A percentile compares a stretch with the other conserved stretches of the same genome.
Evolutionary conservation across 2,888 invertebrate genomes (phyloP).

Genomic region (Tetanocera ferruginea): DNA sequence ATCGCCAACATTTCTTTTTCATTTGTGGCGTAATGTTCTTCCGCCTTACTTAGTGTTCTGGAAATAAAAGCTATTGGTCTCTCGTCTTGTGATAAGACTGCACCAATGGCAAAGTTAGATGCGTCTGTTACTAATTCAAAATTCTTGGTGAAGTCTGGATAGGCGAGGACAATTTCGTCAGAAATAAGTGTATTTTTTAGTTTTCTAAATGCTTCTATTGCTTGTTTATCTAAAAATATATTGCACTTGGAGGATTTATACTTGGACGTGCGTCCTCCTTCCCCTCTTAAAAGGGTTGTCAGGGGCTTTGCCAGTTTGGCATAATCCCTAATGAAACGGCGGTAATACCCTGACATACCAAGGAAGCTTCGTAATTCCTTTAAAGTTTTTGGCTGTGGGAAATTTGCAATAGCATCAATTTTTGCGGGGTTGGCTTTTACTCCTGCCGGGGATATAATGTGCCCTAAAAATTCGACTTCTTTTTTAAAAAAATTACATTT

Average conservation of each 20-base stretch:
- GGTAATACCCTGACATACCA: neutral
- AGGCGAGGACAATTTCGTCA: neutral
- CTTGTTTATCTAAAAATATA: neutral
- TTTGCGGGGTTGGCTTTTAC: no score
- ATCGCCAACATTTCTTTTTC: no score
- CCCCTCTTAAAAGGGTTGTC: no score
- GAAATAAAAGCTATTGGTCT: slow-evolving; percentile 16
- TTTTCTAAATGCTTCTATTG: slow-evolving; percentile 2
- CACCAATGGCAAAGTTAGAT: neutral
- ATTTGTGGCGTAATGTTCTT: no score
- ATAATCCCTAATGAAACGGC: neutral
- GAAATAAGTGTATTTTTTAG: slow-evolving; percentile 7
- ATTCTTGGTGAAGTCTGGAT: neutral
- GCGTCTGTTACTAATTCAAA: slow-evolving; percentile 5
- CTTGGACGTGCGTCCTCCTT: no score
- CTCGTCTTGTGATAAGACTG: neutral
- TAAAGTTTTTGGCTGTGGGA: neutral
- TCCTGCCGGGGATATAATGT: neutral
- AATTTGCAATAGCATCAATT: neutral
- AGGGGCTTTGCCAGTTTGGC: no score
- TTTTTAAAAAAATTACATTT: no score
- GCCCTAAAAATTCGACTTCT: neutral
- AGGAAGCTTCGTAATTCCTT: neutral
- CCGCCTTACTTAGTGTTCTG: no score
- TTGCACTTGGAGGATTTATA: neutral